Evolutionary conservation across 1,140 invertebrate species (phyloP), one percentile per base, ranked within the genome.

Genomic region (Cydia splendana): DNA sequence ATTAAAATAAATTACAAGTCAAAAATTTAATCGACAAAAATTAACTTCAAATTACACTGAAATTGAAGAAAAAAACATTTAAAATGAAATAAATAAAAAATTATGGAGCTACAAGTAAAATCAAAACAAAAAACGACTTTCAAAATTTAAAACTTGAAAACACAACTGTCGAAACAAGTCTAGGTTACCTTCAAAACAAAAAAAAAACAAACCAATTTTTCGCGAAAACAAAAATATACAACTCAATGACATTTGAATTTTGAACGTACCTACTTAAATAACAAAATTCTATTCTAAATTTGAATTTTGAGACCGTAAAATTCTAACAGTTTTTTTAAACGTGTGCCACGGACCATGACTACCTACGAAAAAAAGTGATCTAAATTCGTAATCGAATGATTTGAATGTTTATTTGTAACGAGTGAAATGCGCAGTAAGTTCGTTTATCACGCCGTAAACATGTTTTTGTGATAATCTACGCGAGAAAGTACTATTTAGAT

Each of bases 381-480:
- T 62, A 62, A 20, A 62, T n/a, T 7, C 15, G 20, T 18, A 57
- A 57, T 57, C 53, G 7, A 62, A 62, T 62, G 20, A 48, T 48
- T 15, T 15, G 45, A 15, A 48, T 62, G 57, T 62, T 62, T 62
- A 62, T 62, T 62, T 62, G 57, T 62, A 24, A 2, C 9, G 57
- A 24, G 57, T 62, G 20, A 62, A 69, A 69, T 38, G 67, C 67
- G 67, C 34, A 71, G 67, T 65, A 65, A 12, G 12, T 71, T 67
- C 15, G 65, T 38, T 18, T 65, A 62, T 62, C 24, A 28, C 2
- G 34, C 9, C n/a, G 67, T 45, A 71, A 71, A 71, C 67, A 71
- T 71, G 67, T 71, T 71, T 69, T 71, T 18, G 67, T 30, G 67
- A 71, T 71, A 71, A 71, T 71, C 67, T 71, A 65, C 65, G 20